phyloP scores from a whole-genome alignment of 2,113 vertebrate species.

The Cebus imitator region DNA sequence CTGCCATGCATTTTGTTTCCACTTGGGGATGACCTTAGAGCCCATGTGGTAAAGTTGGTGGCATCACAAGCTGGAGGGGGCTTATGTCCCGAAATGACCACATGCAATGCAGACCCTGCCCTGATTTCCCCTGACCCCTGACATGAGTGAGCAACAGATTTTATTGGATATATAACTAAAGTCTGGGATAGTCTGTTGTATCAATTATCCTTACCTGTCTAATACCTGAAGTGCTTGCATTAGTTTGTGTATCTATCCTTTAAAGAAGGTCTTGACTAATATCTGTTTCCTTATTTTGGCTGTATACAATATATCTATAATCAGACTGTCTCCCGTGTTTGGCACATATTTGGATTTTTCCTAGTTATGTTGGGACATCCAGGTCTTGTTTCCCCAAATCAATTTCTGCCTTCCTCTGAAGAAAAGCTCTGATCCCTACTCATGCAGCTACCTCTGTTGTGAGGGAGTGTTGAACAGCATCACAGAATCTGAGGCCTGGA shows the following conservation, averaged over 20 bases:
- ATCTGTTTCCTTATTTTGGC: not conserved
- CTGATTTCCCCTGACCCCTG: not conserved
- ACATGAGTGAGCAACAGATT: not conserved
- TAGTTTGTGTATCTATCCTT: not conserved
- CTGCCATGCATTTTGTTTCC: not conserved
- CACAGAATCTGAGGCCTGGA: not conserved
- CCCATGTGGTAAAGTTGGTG: not conserved
- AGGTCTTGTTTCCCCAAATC: not conserved
- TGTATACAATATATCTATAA: not conserved
- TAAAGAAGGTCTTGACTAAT: not conserved
- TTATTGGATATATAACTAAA: not conserved
- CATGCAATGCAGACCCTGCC: not conserved
- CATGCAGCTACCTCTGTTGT: not conserved
- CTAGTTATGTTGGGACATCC: not conserved
- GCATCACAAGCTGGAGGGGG: not conserved
- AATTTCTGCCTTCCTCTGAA: not conserved
- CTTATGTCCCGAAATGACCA: not conserved
- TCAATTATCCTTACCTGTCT: not conserved
- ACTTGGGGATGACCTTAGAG: not conserved
- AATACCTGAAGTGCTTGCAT: not conserved
- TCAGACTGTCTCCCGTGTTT: not conserved
- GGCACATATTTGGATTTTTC: not conserved
- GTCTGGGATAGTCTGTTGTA: not conserved
- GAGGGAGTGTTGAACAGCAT: rapidly evolving
- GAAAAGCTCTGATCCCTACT: not conserved